Evolutionary conservation across 2,113 vertebrate species (phyloP), one percentile per base, ranked within the genome.

Genomic region (Dinomys branickii): DNA sequence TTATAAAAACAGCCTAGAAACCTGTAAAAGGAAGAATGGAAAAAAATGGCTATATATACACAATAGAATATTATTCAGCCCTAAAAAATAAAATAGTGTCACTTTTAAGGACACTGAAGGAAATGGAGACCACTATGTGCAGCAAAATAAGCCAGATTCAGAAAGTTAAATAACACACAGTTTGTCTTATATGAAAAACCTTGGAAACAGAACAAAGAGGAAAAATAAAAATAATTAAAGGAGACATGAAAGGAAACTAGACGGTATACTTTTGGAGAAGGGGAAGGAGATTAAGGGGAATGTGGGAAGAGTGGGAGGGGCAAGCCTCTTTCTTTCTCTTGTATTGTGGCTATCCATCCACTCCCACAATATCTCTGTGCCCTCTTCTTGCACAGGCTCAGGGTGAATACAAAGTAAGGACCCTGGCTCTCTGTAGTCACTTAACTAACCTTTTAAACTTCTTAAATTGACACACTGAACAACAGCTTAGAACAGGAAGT

Each of bases 291-390:
- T 26, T 8, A 16, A 28, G 75, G 13, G 44, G 1, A 38, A n/a
- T 0, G 22, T 4, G 5, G 24, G 24, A 7, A 28, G 10, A 44
- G 4, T 2, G 24, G 7, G 3, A 78, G 13, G 26, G 24, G 11
- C 47, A 50, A 50, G 47, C 47, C 47, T 50, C 47, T 50, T 50
- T 50, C 9, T 50, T 50, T 50, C 47, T 9, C 47, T 50, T 50
- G 9, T 50, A 50, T 50, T 50, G 47, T 50, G 47, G 47, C 47
- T 50, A 50, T 50, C 47, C 47, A 50, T 50, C 47, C 47, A 50
- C 47, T 50, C 47, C 47, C 47, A 50, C 47, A 50, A 50, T 50
- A 50, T 50, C 47, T 50, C 47, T 50, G 47, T 50, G 47, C 47
- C 47, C 47, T 50, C 47, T 9, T 50, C 47, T 50, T 50, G 47